Evolutionary conservation across 2,797 vertebrate genomes (phyloP), one percentile per base, ranked within the genome.

Genomic region (Pipistrellus kuhlii): DNA sequence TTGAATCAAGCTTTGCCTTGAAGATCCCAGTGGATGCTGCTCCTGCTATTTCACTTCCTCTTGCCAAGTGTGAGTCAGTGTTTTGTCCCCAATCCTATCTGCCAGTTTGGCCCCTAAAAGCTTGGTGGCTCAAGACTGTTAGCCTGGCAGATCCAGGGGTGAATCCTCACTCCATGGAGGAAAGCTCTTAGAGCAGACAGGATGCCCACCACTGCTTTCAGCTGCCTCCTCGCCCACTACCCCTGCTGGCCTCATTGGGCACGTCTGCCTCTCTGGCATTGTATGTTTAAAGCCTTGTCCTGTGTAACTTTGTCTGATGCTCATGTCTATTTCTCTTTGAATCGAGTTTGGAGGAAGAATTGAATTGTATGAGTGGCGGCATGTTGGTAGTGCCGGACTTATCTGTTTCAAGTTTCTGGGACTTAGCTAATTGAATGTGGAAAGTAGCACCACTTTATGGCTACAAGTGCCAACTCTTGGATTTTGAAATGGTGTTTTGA

Each of bases 291-390:
- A 90, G 77, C 80, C 53, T 89, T 85, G 91, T 96, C 32, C 66
- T 75, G 48, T 97, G 97, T 95, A 96, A 91, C 88, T 97, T 10
- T 55, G 97, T 97, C 93, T 94, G 96, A 0, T 35, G 81, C 95
- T 97, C 85, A 82, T n/a, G 96, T 96, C 78, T 94, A 75, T 0
- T 72, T 88, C 96, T 97, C 95, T 97, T 97, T 98, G 98, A 98
- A 98, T 98, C 98, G 97, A 98, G 98, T 98, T 98, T 98, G 98
- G 98, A 98, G 98, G 98, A 98, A 98, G 98, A 97, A 94, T 69
- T 95, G 96, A 98, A 94, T 94, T 78, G 98, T 98, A 96, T 98
- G 98, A 44, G 97, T 98, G 98, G 98, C 98, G 98, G 98, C 98
- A 98, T 98, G 98, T 98, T 98, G 98, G 96, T 98, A 98, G 98